Conservation (phyloP, 2,797 vertebrate genomes). For the Esox masquinongy region DNA sequence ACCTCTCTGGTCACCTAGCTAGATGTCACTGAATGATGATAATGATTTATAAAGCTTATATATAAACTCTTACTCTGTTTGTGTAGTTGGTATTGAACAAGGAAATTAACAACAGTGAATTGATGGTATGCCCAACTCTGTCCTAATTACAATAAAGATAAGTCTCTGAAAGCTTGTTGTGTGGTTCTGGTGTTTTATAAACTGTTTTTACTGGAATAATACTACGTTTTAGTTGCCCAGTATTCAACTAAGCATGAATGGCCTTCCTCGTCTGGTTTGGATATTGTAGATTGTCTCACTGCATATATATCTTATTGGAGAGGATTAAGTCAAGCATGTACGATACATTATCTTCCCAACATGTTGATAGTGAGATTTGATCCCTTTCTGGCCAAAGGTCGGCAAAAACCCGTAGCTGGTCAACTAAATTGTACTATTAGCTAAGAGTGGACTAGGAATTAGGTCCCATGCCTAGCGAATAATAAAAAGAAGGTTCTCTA, state of each 20-base stretch:
- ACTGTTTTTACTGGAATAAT: no score
- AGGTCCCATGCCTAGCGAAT: no score
- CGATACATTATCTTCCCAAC: not conserved
- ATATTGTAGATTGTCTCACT: not conserved
- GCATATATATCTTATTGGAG: not conserved
- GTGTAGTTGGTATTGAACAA: not conserved
- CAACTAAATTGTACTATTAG: not conserved
- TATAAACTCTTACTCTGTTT: not conserved
- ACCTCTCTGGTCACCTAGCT: constrained; percentile 74
- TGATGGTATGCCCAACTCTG: not conserved
- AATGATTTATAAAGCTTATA: not conserved
- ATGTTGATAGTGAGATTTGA: not conserved
- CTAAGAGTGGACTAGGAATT: not conserved
- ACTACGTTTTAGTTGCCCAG: not conserved
- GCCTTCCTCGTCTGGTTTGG: not conserved
- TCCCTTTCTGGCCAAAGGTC: not conserved
- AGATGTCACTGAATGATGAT: constrained; percentile 64
- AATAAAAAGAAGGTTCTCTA: no score
- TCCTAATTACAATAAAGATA: not conserved
- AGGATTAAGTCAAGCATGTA: not conserved
- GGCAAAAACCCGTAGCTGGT: not conserved
- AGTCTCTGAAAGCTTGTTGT: not conserved
- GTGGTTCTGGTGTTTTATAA: not conserved
- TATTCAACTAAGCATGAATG: not conserved
- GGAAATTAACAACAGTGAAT: not conserved